These are phyloP conservation scores for Brachylomia viminalis DNA, from an alignment of 2,888 invertebrate genomes.

Conservation along the genomic window DNA sequence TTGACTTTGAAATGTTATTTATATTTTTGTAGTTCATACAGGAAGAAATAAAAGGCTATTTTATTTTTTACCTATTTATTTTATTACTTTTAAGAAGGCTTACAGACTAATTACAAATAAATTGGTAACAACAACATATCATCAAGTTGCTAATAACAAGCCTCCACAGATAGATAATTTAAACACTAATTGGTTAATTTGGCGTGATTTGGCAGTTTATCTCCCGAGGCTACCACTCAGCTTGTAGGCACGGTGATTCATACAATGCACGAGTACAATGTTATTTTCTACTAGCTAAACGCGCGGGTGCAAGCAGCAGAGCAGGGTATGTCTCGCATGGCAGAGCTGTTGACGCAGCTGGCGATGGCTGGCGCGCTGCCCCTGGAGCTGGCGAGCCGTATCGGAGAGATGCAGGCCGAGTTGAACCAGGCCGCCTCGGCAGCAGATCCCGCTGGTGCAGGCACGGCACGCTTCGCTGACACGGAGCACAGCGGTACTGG, in stretches of 20 bases:
- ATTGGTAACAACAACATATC: too few species aligned
- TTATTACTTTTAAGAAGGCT: too few species aligned
- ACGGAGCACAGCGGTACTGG: background rate
- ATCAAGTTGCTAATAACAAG: too few species aligned
- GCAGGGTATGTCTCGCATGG: slow-evolving; percentile 50
- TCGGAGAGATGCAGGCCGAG: slow-evolving; percentile 29
- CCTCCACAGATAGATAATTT: too few species aligned
- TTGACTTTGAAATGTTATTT: too few species aligned
- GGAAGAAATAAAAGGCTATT: too few species aligned
- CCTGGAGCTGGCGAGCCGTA: background rate
- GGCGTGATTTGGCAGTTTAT: background rate
- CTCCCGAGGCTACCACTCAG: background rate
- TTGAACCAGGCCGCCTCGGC: background rate
- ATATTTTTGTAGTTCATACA: too few species aligned
- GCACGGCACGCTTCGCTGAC: background rate
- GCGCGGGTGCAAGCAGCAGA: slow-evolving; percentile 58
- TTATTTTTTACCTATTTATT: too few species aligned
- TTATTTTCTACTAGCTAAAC: slow-evolving; percentile 36
- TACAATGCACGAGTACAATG: background rate
- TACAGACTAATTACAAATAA: too few species aligned
- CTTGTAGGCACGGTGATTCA: background rate
- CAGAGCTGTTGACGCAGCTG: slow-evolving; percentile 51
- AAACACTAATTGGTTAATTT: too few species aligned
- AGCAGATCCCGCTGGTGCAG: background rate
- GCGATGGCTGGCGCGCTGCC: slow-evolving; percentile 45